These are phyloP conservation scores for Doryteuthis pealeii DNA, from an alignment of 1,140 invertebrate species.

Conservation along the genomic window DNA sequence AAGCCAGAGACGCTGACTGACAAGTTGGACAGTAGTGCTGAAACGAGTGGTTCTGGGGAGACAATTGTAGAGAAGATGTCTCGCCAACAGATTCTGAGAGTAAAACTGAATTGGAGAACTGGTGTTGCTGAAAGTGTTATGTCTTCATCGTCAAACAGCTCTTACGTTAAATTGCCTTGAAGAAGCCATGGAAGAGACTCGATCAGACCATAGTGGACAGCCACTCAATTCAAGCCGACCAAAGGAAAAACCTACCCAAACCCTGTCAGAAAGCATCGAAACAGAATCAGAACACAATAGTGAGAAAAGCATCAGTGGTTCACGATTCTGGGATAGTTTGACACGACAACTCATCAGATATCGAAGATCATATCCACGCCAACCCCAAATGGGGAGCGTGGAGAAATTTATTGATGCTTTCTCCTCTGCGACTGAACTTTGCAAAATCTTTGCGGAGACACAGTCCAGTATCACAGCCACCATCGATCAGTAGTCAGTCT, in stretches of 20 bases:
- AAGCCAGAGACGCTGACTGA: slow-evolving; percentile 20
- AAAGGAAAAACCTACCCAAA: too few relatives aligned
- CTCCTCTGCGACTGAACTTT: slow-evolving; percentile 75
- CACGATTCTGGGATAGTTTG: slow-evolving; percentile 90
- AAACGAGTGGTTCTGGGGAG: slow-evolving; percentile 43
- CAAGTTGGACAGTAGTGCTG: slow-evolving; percentile 49
- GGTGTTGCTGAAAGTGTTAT: neutral
- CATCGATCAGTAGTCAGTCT: slow-evolving; percentile 53
- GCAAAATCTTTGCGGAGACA: slow-evolving; percentile 63
- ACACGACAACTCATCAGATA: slow-evolving; percentile 94
- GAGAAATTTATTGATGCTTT: slow-evolving; percentile 43
- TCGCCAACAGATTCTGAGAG: neutral
- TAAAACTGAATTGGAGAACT: slow-evolving; percentile 18
- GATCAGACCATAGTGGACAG: slow-evolving; percentile 47
- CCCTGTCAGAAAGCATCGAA: slow-evolving; percentile 78
- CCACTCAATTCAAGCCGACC: slow-evolving; percentile 45
- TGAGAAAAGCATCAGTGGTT: slow-evolving; percentile 66
- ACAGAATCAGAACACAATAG: slow-evolving; percentile 74
- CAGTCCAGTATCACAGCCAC: slow-evolving; percentile 40
- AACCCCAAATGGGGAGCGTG: slow-evolving; percentile 50
- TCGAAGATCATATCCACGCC: slow-evolving; percentile 90
- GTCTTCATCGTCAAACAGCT: slow-evolving; percentile 45
- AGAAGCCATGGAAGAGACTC: slow-evolving; percentile 57
- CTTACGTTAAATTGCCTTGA: slow-evolving; percentile 61
- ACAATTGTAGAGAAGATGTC: slow-evolving; percentile 37